Percentiles rank a stretch among this genome's conserved stretches.
phyloP scores from a whole-genome alignment of 2,888 invertebrate species.

The Tetrapedia diversipes region DNA sequence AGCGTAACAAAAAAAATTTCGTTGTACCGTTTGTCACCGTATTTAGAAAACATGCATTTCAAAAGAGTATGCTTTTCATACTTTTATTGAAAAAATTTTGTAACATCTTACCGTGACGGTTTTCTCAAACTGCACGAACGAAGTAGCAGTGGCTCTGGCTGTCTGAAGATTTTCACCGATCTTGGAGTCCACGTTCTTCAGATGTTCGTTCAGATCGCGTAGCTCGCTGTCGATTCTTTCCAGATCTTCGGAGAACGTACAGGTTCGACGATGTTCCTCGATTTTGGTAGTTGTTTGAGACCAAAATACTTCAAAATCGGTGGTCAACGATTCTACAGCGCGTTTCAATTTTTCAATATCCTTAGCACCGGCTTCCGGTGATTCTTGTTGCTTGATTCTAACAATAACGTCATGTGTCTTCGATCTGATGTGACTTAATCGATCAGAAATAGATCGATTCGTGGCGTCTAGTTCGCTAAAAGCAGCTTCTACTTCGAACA shows the following conservation, averaged over 20 bases:
- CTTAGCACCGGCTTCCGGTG: conserved; percentile 86
- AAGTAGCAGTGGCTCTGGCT: conserved; percentile 88
- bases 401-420: conserved; percentile 88
- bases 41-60: no score
- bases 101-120: conserved; percentile 87
- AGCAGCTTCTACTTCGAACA: conserved; percentile 56
- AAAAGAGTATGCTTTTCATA: no score
- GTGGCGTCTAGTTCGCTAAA: conserved; percentile 87
- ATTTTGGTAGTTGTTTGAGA: conserved; percentile 84
- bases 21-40: background rate
- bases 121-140: conserved; percentile 90
- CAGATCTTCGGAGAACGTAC: conserved; percentile 88
- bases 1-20: background rate
- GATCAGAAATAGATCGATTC: conserved; percentile 86
- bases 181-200: conserved; percentile 71
- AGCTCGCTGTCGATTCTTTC: conserved; percentile 89
- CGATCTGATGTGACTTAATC: conserved; percentile 87
- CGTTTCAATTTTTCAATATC: conserved; percentile 88
- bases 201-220: conserved; percentile 74
- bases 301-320: conserved; percentile 87
- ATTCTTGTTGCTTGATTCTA: conserved; percentile 89
- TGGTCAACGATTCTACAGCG: conserved; percentile 85
- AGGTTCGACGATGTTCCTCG: conserved; percentile 86
- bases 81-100: background rate
- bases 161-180: conserved; percentile 88